Evolutionary conservation across 2,888 invertebrate species (phyloP).

Genomic region (Sarcophaga carnaria): DNA sequence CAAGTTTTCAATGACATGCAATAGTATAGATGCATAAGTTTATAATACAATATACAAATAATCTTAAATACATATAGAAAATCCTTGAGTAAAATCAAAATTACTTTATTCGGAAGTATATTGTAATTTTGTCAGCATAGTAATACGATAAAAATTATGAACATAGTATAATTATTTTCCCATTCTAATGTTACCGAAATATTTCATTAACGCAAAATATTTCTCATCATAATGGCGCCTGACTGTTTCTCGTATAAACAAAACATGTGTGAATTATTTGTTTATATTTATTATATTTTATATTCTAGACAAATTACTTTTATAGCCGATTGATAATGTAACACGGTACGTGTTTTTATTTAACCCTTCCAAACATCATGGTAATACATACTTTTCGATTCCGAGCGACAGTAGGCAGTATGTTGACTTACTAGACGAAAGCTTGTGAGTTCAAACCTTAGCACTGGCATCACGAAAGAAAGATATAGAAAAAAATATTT

Average conservation of each 20-base stretch:
- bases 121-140: slow-evolving; percentile 13
- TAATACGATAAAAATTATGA: slow-evolving; percentile 2
- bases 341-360: background rate
- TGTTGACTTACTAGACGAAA: too few relatives aligned
- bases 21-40: too few relatives aligned
- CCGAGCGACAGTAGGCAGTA: too few relatives aligned
- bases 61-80: too few relatives aligned
- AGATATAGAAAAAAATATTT: too few relatives aligned
- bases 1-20: too few relatives aligned
- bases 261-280: background rate
- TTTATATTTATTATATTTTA: slow-evolving; percentile 18
- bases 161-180: slow-evolving; percentile 3
- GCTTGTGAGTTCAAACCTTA: too few relatives aligned
- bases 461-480: too few relatives aligned
- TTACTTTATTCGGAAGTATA: background rate
- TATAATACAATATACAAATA: too few relatives aligned
- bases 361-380: slow-evolving; percentile 30
- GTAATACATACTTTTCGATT: too few relatives aligned
- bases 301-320: slow-evolving; percentile 33
- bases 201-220: slow-evolving; percentile 19
- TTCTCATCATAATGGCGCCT: slow-evolving; percentile 34
- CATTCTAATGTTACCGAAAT: slow-evolving; percentile 29
- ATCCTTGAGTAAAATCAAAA: too few relatives aligned
- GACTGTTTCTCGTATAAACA: slow-evolving; percentile 30
- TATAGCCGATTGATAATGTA: too few relatives aligned